Base-by-base conservation (phyloP, 2,888 invertebrate genomes). In the Watsonalla binaria region DNA sequence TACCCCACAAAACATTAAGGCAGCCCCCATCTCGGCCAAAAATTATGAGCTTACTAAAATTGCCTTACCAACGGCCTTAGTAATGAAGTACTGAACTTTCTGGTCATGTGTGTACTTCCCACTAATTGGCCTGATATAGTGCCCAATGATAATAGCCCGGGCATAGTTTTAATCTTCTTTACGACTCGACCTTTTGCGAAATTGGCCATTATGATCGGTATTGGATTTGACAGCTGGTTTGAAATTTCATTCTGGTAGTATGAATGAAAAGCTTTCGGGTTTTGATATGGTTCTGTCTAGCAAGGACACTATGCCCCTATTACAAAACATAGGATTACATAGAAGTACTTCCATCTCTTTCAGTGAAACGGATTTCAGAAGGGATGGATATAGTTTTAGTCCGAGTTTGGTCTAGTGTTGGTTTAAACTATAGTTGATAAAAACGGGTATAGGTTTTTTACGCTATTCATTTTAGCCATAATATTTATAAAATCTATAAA, bases 131-230 rank as follows among this genome's bases (percentile, higher is more conserved):
- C 70, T 84, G 80, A 86, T 84, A 82, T 85, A 85, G 74, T 78
- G 78, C 67, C 66, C 70, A 58, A 68, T 74, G 74, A 80, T 82
- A 84, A 85, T 82, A 78, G 78, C 74, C 70, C 62, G 76, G 72
- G 75, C 75, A 80, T 84, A 86, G 85, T 87, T 87, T 85, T 86
- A 87, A 87, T 86, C 86, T 86, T 83, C 82, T 86, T 86, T 86
- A 86, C 84, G 74, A 81, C 80, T 76, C 80, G 81, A 85, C 85
- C 81, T 84, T 75, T 77, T 72, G 66, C 62, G 65, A 74, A 70
- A 69, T 74, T 77, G 72, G 68, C 37, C 68, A 69, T 66, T 74
- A 68, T 49, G 49, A 15, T 9, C 37, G 37, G 15, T 11, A 37
- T 35, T 48, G 47, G 8, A n/a, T 47, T 35, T 48, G 47, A 48